Percentiles rank a stretch among this genome's conserved stretches.
These are phyloP conservation scores for Anolis sagrei DNA, from an alignment of 2,113 vertebrate genomes.

Conservation along the genomic window DNA sequence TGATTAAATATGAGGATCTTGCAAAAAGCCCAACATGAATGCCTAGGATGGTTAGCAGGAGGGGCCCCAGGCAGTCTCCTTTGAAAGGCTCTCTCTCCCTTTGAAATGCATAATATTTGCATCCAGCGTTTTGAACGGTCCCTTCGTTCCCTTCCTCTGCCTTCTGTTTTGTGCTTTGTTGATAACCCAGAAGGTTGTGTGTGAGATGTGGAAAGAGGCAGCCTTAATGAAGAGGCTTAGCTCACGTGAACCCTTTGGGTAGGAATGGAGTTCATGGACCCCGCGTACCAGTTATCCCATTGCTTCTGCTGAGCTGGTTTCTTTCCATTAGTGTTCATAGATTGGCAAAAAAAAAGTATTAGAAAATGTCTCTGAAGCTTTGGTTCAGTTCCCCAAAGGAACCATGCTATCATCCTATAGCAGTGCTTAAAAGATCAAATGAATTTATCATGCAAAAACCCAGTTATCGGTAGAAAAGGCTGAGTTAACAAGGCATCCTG, in stretches of 20 bases:
- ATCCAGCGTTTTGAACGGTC: constrained; percentile 22
- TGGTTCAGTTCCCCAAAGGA: background rate
- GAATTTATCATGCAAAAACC: constrained; percentile 19
- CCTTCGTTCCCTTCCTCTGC: constrained; percentile 22
- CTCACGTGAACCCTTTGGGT: background rate
- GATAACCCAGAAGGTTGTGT: constrained; percentile 8
- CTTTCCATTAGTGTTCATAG: background rate
- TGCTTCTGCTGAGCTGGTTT: too few species aligned
- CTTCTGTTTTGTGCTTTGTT: too few species aligned
- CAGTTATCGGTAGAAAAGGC: background rate
- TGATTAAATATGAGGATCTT: constrained; percentile 47
- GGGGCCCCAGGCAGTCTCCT: constrained; percentile 49
- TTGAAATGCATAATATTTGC: constrained; percentile 52
- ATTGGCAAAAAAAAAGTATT: background rate
- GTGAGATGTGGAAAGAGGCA: constrained; percentile 14
- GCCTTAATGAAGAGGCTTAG: constrained; percentile 42
- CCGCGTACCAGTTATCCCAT: constrained; percentile 12
- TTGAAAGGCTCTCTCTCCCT: constrained; percentile 56
- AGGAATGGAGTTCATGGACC: constrained; percentile 29
- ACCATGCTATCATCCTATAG: background rate
- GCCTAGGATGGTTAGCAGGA: constrained; percentile 43
- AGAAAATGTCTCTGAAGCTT: background rate
- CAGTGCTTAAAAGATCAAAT: constrained; percentile 25
- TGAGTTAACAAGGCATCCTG: constrained; percentile 38
- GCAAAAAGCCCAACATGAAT: constrained; percentile 12